Base-by-base conservation (phyloP, 2,888 invertebrate genomes). In the Tenthredo notha region DNA sequence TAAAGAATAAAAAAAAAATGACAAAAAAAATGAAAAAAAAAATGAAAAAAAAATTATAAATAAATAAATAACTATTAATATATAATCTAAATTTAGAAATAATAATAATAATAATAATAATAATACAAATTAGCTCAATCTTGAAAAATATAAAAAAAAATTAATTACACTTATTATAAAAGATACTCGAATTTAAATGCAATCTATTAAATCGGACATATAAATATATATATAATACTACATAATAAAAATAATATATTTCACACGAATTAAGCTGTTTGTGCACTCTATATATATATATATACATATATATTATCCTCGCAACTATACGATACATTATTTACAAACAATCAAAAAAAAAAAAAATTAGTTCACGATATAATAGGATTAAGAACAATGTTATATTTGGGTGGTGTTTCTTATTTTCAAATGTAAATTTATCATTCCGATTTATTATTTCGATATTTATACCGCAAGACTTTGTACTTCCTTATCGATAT, bases 201-300 rank as follows among this genome's bases (percentile, higher is more conserved):
- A 58, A 78, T 54, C 78, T 54, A 33, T 78, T 54, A 54, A 58
- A 78, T 58, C 75, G 25, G 18, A 75, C 9, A 37, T 72, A 72
- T n/a, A 72, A 37, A 70, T 15, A 70, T n/a, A 70, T 37, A 67
- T 67, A 67, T 33, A 67, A 67, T 67, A 18, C 47, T 33, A 33
- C 4, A 33, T 33, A 33, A 25, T 25, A 50, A 33, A 29, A 54
- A 21, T 37, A 50, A 37, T 61, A 61, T 58, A 58, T 61, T 80
- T 80, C 37, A 80, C 58, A 80, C 80, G 61, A 58, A 58, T 80
- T 77, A 61, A 37, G 33, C 80, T 40, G 40, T 80, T 80, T 80
- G 37, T 58, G 61, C 80, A 80, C 80, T 40, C 37, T 37, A 21
- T 33, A 29, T 40, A 58, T 61, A 37, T 61, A 29, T 40, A 58